Evolutionary conservation across 2,797 vertebrate genomes (phyloP).

Genomic region (Chrosomus eos): DNA sequence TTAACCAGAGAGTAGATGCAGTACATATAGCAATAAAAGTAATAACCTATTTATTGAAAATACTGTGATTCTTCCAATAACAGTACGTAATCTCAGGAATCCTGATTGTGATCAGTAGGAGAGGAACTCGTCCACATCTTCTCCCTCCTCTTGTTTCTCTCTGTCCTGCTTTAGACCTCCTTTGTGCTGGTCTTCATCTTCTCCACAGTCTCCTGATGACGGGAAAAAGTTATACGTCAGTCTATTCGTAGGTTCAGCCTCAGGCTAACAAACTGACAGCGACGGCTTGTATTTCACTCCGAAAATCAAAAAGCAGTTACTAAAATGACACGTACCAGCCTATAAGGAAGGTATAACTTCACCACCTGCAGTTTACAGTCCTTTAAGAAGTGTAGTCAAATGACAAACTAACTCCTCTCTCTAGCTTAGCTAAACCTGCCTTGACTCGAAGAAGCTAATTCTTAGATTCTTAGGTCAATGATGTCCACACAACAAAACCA

Average conservation of each 20-base stretch:
- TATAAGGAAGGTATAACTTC: background rate
- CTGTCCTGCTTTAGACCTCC: conserved; percentile 81
- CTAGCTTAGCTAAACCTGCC: background rate
- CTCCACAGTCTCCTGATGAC: conserved; percentile 88
- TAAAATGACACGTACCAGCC: background rate
- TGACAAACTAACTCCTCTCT: conserved; percentile 25
- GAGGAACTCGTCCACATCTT: conserved; percentile 57
- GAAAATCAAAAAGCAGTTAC: background rate
- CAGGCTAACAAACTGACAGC: background rate
- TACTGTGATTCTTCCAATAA: conserved; percentile 70
- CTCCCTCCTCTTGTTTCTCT: conserved; percentile 48
- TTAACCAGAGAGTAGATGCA: conserved; percentile 55
- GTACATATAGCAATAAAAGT: conserved; percentile 52
- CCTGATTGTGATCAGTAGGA: conserved; percentile 52
- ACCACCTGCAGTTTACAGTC: conserved; percentile 19
- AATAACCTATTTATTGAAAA: conserved; percentile 69
- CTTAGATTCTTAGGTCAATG: background rate
- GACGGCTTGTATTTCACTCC: background rate
- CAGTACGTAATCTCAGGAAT: conserved; percentile 68
- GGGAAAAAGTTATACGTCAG: conserved; percentile 4
- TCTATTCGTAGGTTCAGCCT: background rate
- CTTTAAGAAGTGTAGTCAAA: conserved; percentile 1
- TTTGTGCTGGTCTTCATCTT: conserved; percentile 91
- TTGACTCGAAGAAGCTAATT: conserved; percentile 27
- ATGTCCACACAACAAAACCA: background rate